Percentiles rank a stretch among this genome's conserved stretches.
phyloP scores from a whole-genome alignment of 2,113 vertebrate species.

The Perccottus glenii region DNA sequence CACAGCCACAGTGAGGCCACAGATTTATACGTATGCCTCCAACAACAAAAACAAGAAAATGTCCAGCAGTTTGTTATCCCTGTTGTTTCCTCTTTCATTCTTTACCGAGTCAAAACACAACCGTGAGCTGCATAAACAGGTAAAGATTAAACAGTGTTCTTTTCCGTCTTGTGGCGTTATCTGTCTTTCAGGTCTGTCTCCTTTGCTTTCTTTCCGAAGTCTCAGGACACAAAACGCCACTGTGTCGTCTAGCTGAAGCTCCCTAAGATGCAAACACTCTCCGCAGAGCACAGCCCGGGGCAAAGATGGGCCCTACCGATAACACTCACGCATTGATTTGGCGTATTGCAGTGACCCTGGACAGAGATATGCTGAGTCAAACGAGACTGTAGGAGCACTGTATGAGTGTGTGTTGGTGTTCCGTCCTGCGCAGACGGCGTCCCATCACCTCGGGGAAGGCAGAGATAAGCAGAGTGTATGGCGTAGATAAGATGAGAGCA shows the following conservation, averaged over 20 bases:
- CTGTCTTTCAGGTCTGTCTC: constrained; percentile 62
- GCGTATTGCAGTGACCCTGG: constrained; percentile 24
- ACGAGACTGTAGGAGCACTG: constrained; percentile 39
- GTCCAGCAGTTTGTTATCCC: constrained; percentile 28
- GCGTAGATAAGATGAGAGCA: constrained; percentile 70
- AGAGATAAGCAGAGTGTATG: constrained; percentile 72
- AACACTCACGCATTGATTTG: constrained; percentile 68
- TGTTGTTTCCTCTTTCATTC: constrained; percentile 67
- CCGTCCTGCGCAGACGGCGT: constrained; percentile 62
- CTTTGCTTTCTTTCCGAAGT: constrained; percentile 56
- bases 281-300: constrained; percentile 28
- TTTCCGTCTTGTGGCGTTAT: constrained; percentile 50
- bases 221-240: constrained; percentile 53
- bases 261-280: constrained; percentile 13
- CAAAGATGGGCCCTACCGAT: constrained; percentile 67
- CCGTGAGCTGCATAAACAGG: constrained; percentile 37
- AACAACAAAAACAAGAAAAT: constrained; percentile 56
- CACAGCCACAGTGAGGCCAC: constrained; percentile 12
- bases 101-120: constrained; percentile 79
- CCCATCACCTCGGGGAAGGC: constrained; percentile 71
- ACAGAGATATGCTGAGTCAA: constrained; percentile 67
- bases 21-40: constrained; percentile 16
- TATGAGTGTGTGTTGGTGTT: constrained; percentile 23
- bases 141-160: constrained; percentile 67
- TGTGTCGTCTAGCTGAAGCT: constrained; percentile 73